Evolutionary conservation across 2,797 vertebrate species (phyloP).

Genomic region (Enteromius radiatus): DNA sequence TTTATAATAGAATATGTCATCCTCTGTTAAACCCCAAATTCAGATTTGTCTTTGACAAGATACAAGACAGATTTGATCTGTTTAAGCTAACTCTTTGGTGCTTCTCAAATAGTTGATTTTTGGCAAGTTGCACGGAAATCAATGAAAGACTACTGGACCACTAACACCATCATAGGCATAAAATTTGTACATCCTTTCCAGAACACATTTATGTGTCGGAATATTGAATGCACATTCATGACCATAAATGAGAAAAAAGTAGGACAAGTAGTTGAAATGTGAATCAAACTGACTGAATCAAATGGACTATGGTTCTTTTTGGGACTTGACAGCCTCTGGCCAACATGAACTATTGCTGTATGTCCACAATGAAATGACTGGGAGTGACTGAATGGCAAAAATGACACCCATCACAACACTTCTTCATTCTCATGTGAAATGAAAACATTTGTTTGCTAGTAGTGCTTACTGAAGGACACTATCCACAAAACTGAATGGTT

Average conservation of each 20-base stretch:
- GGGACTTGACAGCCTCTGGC: background rate
- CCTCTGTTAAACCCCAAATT: background rate
- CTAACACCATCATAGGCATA: background rate
- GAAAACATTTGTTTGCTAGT: conserved; percentile 28
- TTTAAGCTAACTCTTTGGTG: background rate
- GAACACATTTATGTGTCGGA: background rate
- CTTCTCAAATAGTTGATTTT: background rate
- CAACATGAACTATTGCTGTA: conserved; percentile 1
- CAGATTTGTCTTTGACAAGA: background rate
- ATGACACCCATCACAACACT: conserved; percentile 15
- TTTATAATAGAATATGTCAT: background rate
- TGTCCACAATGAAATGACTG: background rate
- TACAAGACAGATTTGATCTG: background rate
- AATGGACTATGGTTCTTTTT: background rate
- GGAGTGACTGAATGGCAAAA: background rate
- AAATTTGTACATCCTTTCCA: background rate
- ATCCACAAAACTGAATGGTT: conserved; percentile 28
- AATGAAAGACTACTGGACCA: background rate
- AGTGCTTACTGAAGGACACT: background rate
- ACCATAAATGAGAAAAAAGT: background rate
- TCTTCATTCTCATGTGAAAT: conserved; percentile 35
- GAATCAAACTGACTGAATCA: background rate
- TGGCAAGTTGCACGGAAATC: background rate
- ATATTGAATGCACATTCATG: background rate
- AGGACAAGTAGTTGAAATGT: background rate